These are phyloP conservation scores for Cremastobaeus sp. DNA, from an alignment of 2,888 invertebrate species.

Conservation along the genomic window DNA sequence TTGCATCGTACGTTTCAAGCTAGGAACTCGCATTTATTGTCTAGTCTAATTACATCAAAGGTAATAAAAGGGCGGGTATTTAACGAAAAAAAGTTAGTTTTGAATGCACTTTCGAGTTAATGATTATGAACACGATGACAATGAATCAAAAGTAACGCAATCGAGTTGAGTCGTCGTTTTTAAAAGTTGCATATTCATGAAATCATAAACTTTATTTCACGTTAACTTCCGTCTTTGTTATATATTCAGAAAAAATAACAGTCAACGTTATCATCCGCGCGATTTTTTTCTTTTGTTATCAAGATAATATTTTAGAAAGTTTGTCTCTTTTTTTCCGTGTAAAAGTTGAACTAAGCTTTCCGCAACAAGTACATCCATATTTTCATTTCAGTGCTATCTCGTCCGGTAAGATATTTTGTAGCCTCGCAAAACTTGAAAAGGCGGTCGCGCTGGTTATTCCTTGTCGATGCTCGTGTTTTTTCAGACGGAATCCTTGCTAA, in stretches of 20 bases:
- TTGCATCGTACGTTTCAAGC: too few species aligned
- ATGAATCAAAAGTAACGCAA: constrained; percentile 14
- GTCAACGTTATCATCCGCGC: constrained; percentile 20
- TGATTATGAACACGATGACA: neutral
- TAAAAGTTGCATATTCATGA: constrained; percentile 39
- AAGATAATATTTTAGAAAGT: constrained; percentile 48
- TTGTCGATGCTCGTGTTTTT: constrained; percentile 50
- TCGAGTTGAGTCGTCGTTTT: constrained; percentile 3
- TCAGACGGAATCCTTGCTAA: constrained; percentile 35
- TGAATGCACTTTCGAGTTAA: too few species aligned
- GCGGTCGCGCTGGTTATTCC: constrained; percentile 23
- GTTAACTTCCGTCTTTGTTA: constrained; percentile 26
- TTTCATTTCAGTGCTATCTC: constrained; percentile 55
- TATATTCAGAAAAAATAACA: constrained; percentile 19
- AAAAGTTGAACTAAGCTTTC: constrained; percentile 46
- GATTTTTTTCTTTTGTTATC: constrained; percentile 34
- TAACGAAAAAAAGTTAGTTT: too few species aligned
- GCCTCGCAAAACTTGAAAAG: constrained; percentile 48
- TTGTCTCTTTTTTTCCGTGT: constrained; percentile 16
- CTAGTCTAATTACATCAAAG: too few species aligned
- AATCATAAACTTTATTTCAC: constrained; percentile 18
- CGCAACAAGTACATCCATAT: constrained; percentile 53
- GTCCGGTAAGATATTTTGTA: constrained; percentile 52
- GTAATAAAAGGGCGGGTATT: too few species aligned
- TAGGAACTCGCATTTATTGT: too few species aligned